phyloP scores from a whole-genome alignment of 37 sponge, comb jelly and placozoan genomes.

The Petrosia ficiformis region DNA sequence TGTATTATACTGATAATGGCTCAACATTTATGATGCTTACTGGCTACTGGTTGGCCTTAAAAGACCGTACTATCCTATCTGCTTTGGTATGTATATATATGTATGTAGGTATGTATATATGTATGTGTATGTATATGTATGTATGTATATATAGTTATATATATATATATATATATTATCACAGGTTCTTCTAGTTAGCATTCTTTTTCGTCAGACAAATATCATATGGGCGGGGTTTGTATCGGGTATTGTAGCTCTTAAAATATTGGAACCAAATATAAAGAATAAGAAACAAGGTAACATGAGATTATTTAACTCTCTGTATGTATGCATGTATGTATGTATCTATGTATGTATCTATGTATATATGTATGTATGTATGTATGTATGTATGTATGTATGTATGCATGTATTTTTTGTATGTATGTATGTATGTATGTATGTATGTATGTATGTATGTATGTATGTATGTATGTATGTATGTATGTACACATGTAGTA shows the following conservation, averaged over 20 bases:
- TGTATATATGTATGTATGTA: background rate
- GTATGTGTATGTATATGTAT: too few relatives aligned
- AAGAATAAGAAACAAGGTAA: conserved; percentile 5
- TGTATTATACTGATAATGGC: conserved; percentile 95
- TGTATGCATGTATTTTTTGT: background rate
- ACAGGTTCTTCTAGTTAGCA: conserved; percentile 51
- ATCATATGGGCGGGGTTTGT: conserved; percentile 89
- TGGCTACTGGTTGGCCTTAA: conserved; percentile 53
- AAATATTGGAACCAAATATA: conserved; percentile 15
- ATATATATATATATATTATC: background rate
- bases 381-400: background rate
- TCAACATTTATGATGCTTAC: conserved; percentile 74
- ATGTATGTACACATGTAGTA: background rate
- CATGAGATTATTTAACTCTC: too few relatives aligned
- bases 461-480: background rate
- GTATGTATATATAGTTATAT: background rate
- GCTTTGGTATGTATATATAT: conserved; percentile 55
- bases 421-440: background rate
- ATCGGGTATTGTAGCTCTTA: conserved; percentile 46
- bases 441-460: background rate
- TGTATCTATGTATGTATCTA: background rate
- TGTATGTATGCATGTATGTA: background rate
- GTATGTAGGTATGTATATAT: background rate
- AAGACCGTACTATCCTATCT: conserved; percentile 34
- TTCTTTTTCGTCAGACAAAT: conserved; percentile 86